A percentile compares a stretch with the other conserved stretches of the same genome.
phyloP scores from a whole-genome alignment of 37 sponge, comb jelly and placozoan species.

The Bolinopsis microptera region DNA sequence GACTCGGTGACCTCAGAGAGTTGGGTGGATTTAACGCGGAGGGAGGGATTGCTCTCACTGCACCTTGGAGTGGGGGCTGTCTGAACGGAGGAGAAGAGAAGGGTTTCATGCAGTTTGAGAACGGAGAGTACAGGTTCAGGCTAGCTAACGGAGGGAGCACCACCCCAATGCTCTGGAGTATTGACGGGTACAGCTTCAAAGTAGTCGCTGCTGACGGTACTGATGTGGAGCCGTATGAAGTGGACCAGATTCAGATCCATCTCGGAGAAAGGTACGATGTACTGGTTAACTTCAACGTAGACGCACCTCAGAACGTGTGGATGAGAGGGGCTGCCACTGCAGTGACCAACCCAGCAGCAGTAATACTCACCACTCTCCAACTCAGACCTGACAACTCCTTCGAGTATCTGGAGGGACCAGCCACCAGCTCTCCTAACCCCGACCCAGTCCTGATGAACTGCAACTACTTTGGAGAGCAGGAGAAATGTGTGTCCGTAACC shows the following conservation, averaged over 20 bases:
- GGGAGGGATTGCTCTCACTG: no score
- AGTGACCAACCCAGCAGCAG: background rate
- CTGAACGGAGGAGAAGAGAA: conserved; percentile 79
- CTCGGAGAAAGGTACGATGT: conserved; percentile 86
- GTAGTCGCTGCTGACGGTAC: conserved; percentile 81
- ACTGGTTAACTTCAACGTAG: conserved; percentile 52
- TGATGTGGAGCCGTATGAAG: conserved; percentile 67
- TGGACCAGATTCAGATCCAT: conserved; percentile 74
- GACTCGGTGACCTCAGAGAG: background rate
- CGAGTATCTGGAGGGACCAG: background rate
- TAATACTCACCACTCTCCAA: background rate
- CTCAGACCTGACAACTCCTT: background rate
- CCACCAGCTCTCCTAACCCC: background rate
- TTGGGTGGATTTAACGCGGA: background rate
- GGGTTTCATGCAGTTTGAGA: conserved; percentile 23
- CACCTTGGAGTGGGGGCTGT: conserved; percentile 26
- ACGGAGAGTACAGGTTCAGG: conserved; percentile 76
- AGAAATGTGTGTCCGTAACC: background rate
- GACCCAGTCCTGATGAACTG: background rate
- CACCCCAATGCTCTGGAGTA: conserved; percentile 68
- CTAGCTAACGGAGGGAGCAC: conserved; percentile 74
- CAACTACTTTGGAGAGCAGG: background rate
- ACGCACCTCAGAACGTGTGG: background rate
- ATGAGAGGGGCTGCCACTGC: background rate
- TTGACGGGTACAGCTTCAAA: conserved; percentile 76